phyloP scores from a whole-genome alignment of 2,113 vertebrate genomes.

The Zapornia atra region DNA sequence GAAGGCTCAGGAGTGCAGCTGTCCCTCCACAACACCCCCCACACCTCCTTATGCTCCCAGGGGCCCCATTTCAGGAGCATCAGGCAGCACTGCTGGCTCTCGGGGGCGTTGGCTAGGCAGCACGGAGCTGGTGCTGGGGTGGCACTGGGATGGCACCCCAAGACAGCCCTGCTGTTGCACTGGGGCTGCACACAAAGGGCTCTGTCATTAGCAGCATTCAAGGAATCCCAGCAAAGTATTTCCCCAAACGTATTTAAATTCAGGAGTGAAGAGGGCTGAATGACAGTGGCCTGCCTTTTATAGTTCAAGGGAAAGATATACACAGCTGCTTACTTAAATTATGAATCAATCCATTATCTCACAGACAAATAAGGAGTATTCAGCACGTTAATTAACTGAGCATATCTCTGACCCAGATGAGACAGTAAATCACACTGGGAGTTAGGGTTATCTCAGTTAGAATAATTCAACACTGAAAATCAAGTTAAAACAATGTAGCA shows the following conservation, averaged over 20 bases:
- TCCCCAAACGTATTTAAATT: slow-evolving; percentile 40
- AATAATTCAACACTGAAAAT: slow-evolving; percentile 29
- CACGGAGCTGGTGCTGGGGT: not conserved
- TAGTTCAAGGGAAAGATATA: slow-evolving; percentile 50
- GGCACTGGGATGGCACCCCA: not conserved
- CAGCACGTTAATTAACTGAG: slow-evolving; percentile 73
- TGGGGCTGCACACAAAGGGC: not conserved
- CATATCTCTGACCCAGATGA: slow-evolving; percentile 71
- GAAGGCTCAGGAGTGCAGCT: not conserved
- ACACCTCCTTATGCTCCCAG: not conserved
- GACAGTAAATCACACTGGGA: slow-evolving; percentile 39
- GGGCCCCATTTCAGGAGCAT: fast-evolving
- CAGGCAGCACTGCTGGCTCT: fast-evolving
- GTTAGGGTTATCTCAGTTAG: slow-evolving; percentile 2
- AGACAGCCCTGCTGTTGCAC: not conserved
- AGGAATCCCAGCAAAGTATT: not conserved
- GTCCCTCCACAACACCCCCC: fast-evolving
- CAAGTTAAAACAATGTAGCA: slow-evolving; percentile 1
- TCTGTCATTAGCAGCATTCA: not conserved
- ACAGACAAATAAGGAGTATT: slow-evolving; percentile 56
- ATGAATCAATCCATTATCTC: slow-evolving; percentile 70
- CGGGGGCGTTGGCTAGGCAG: fast-evolving
- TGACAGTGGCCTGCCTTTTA: slow-evolving; percentile 41
- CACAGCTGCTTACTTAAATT: slow-evolving; percentile 73
- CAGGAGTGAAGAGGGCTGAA: slow-evolving; percentile 30